Conservation (phyloP, 1,140 invertebrate species). For the Zaprionus davidi region DNA sequence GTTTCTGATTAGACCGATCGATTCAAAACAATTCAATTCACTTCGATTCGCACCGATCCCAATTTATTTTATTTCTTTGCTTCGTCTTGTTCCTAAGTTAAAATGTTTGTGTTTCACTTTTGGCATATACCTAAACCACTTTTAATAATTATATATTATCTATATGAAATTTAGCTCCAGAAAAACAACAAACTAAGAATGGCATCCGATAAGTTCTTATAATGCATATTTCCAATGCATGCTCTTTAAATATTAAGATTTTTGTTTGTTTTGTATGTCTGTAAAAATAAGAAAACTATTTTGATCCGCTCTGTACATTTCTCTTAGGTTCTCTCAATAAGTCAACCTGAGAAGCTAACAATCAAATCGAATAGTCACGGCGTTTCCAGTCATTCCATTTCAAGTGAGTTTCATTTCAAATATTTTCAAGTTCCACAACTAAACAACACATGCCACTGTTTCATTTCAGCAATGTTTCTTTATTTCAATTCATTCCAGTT, state of each 20-base stretch:
- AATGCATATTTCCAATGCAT: neutral
- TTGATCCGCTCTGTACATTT: neutral
- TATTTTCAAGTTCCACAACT: neutral
- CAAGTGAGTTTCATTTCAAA: neutral
- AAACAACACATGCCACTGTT: neutral
- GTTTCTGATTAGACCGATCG: constrained; percentile 5
- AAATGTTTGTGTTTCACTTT: neutral
- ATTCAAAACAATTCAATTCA: constrained; percentile 2
- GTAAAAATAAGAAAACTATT: neutral
- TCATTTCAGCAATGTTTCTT: neutral
- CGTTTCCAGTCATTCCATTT: neutral
- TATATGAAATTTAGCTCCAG: neutral
- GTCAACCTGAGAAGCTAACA: neutral
- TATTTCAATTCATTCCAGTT: neutral
- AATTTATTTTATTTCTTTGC: neutral
- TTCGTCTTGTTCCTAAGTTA: neutral
- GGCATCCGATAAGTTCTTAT: neutral
- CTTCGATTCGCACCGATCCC: neutral
- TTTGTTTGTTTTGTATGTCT: neutral
- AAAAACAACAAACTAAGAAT: neutral
- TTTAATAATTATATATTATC: neutral
- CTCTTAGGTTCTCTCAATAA: neutral
- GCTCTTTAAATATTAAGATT: neutral
- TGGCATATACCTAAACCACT: neutral
- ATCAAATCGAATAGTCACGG: neutral